Evolutionary conservation across 2,113 vertebrate species (phyloP).

Genomic region (Azemiops feae): DNA sequence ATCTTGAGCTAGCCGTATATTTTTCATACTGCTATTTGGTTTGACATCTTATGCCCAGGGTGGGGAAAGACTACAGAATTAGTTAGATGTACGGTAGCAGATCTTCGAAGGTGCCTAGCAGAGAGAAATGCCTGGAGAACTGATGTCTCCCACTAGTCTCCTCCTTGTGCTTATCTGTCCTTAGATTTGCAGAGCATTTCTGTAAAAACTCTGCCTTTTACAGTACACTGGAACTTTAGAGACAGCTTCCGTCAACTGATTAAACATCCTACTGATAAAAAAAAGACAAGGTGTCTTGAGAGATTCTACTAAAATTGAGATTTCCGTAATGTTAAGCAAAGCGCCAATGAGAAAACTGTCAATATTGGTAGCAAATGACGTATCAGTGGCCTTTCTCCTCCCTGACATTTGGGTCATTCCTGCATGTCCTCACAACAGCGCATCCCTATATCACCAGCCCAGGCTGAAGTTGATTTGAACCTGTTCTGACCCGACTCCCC

Average conservation of each 20-base stretch:
- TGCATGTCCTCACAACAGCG: neutral
- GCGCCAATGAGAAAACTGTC: neutral
- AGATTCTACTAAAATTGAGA: neutral
- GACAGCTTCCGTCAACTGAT: neutral
- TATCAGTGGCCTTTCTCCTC: neutral
- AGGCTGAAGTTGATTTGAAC: neutral
- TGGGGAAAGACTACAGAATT: neutral
- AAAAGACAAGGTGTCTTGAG: neutral
- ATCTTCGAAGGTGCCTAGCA: neutral
- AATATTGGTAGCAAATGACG: neutral
- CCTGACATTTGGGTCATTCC: neutral
- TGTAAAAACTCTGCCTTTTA: neutral
- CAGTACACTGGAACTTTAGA: neutral
- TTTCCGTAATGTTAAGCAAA: neutral
- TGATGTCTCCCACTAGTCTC: neutral
- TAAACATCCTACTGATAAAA: neutral
- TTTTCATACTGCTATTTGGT: neutral
- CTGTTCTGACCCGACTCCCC: neutral
- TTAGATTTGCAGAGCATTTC: neutral
- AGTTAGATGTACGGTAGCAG: conserved; percentile 9
- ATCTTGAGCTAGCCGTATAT: conserved; percentile 3
- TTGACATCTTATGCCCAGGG: neutral
- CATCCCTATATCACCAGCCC: neutral
- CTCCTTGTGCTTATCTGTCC: neutral
- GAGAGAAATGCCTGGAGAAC: neutral